Percentiles rank a stretch among this genome's conserved stretches.
These are phyloP conservation scores for Drepana arcuata DNA, from an alignment of 1,140 invertebrate species.

Conservation along the genomic window DNA sequence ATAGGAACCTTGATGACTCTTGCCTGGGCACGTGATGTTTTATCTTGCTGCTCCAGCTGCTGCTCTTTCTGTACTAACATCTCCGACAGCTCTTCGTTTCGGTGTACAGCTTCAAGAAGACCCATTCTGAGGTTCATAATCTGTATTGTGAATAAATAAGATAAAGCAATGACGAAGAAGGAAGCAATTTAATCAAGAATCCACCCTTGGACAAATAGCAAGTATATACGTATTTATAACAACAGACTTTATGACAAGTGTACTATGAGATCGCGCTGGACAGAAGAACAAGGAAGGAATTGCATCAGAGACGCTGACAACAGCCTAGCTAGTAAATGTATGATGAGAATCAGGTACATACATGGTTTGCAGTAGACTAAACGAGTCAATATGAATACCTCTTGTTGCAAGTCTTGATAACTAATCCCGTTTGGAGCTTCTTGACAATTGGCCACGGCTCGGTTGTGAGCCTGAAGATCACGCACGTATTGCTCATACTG, in stretches of 20 bases:
- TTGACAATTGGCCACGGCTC: slow-evolving; percentile 31
- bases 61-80: slow-evolving; percentile 63
- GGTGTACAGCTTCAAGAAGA: slow-evolving; percentile 48
- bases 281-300: too few relatives aligned
- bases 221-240: too few relatives aligned
- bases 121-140: slow-evolving; percentile 60
- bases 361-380: too few relatives aligned
- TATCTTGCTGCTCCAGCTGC: slow-evolving; percentile 69
- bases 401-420: slow-evolving; percentile 52
- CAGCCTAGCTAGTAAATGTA: neutral
- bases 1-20: slow-evolving; percentile 65
- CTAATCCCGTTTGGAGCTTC: slow-evolving; percentile 33
- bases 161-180: too few relatives aligned
- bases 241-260: too few relatives aligned
- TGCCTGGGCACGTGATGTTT: slow-evolving; percentile 66
- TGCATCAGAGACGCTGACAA: too few relatives aligned
- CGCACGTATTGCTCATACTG: slow-evolving; percentile 57
- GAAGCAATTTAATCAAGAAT: too few relatives aligned
- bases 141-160: slow-evolving; percentile 21
- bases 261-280: too few relatives aligned
- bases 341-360: neutral
- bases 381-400: too few relatives aligned
- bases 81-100: slow-evolving; percentile 66
- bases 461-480: slow-evolving; percentile 39
- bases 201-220: too few relatives aligned